Evolutionary conservation across 2,797 vertebrate genomes (phyloP).

Genomic region (Tapera naevia): DNA sequence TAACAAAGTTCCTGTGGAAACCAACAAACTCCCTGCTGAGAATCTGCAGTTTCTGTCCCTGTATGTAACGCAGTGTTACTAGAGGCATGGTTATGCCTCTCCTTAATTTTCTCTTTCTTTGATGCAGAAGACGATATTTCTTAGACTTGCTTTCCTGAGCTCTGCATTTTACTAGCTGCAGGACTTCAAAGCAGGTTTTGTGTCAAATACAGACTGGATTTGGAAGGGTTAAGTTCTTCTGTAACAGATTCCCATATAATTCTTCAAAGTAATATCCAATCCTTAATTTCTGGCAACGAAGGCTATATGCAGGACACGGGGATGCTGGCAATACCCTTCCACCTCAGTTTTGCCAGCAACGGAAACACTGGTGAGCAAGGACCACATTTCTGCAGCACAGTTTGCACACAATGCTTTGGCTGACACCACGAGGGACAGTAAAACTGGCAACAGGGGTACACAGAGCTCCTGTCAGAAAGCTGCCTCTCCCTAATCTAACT

Average conservation of each 20-base stretch:
- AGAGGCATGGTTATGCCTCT: background rate
- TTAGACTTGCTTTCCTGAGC: background rate
- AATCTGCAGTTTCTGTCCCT: background rate
- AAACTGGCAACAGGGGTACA: background rate
- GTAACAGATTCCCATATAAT: background rate
- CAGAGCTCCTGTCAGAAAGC: background rate
- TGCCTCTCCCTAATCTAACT: background rate
- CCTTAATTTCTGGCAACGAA: background rate
- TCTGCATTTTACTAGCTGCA: background rate
- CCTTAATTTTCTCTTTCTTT: background rate
- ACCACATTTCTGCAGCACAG: background rate
- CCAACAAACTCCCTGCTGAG: background rate
- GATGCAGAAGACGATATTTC: background rate
- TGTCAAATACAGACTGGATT: background rate
- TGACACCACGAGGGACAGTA: accelerated
- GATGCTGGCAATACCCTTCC: background rate
- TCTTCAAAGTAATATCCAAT: background rate
- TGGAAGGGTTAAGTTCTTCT: constrained; percentile 10
- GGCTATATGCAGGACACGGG: background rate
- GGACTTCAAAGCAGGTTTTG: background rate
- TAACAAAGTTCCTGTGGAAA: background rate
- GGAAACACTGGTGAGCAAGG: background rate
- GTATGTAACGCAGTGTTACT: background rate
- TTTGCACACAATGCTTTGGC: background rate
- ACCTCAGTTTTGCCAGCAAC: background rate